A percentile compares a stretch with the other conserved stretches of the same genome.
Conservation (phyloP, 1,140 invertebrate genomes). For the Sitobion miscanthi region DNA sequence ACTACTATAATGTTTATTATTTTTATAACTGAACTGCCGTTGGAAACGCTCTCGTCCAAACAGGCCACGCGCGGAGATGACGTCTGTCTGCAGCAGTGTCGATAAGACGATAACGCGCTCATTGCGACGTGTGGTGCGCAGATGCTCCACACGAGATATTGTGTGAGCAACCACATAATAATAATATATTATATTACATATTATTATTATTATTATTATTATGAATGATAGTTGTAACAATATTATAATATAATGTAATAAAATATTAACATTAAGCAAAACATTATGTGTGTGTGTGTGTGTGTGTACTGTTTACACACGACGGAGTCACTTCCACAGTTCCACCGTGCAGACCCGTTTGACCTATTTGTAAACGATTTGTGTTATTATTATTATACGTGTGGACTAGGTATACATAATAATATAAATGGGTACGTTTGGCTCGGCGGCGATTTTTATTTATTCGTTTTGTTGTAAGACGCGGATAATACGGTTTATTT, state of each 20-base stretch:
- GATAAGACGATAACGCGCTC: not conserved
- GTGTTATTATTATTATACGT: not conserved
- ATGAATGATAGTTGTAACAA: not conserved
- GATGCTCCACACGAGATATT: conserved; percentile 19
- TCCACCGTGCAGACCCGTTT: not conserved
- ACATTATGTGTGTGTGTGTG: too few species aligned
- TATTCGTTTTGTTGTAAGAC: not conserved
- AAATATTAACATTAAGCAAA: too few species aligned
- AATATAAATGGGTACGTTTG: not conserved
- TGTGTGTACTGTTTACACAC: not conserved
- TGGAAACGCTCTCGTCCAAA: not conserved
- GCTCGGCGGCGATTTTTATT: not conserved
- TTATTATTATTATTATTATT: not conserved
- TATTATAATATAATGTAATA: not conserved
- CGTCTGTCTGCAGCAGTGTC: not conserved
- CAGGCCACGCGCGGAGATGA: not conserved
- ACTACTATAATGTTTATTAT: not conserved
- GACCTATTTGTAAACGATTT: not conserved
- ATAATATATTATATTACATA: not conserved
- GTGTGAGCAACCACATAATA: not conserved
- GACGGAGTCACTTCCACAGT: not conserved
- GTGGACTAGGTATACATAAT: too few species aligned
- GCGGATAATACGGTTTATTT: not conserved
- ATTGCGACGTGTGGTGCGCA: conserved; percentile 5
- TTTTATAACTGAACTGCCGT: conserved; percentile 9